These are phyloP conservation scores for Pogonus chalceus DNA, from an alignment of 1,140 invertebrate species.

Conservation along the genomic window DNA sequence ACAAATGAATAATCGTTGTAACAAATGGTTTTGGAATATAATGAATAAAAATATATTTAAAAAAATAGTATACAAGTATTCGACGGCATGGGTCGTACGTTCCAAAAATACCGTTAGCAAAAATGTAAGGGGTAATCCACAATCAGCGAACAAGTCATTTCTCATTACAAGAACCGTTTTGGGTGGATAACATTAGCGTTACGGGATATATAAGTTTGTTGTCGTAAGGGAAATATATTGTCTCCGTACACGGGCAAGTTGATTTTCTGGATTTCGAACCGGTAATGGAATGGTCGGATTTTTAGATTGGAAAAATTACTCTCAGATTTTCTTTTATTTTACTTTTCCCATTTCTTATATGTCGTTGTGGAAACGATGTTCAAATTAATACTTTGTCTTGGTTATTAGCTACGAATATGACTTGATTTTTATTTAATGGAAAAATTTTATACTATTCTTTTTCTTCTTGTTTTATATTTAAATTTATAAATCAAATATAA, in stretches of 20 bases:
- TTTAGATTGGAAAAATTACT: neutral
- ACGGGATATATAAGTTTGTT: conserved; percentile 4
- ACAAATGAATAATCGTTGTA: too few species aligned
- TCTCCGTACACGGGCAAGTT: neutral
- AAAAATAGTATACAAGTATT: too few species aligned
- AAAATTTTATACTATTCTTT: neutral
- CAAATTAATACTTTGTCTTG: neutral
- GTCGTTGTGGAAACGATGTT: neutral
- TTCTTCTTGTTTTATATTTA: neutral
- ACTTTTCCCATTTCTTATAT: neutral
- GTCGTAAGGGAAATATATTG: neutral
- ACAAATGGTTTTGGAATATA: too few species aligned
- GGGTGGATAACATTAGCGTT: neutral
- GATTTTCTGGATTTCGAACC: neutral
- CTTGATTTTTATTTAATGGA: neutral
- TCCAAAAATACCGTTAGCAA: neutral
- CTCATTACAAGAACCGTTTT: neutral
- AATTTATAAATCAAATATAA: neutral
- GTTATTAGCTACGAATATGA: neutral
- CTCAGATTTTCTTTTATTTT: neutral
- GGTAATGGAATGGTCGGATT: neutral
- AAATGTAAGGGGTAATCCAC: conserved; percentile 1
- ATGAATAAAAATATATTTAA: too few species aligned
- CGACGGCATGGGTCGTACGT: too few species aligned
- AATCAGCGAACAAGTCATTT: conserved; percentile 2